Evolutionary conservation across 2,888 invertebrate genomes (phyloP), one percentile per base, ranked within the genome.

Genomic region (Eupithecia insigniata): DNA sequence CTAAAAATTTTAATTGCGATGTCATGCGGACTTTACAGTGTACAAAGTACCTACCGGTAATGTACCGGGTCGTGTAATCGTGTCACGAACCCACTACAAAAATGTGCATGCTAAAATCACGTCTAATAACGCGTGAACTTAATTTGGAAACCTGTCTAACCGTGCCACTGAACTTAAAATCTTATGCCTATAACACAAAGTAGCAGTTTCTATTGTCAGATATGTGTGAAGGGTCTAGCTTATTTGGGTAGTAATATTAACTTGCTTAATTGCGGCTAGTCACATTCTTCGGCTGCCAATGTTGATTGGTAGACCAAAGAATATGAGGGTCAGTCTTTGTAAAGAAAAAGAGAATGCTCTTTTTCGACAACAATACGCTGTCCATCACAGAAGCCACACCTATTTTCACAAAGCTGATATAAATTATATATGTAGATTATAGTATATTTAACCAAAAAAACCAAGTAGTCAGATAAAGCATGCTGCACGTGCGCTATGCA

Each of bases 231-330:
- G 78, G 82, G 72, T 83, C 85, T 76, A 51, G 69, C 69, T 78
- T 76, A 71, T 78, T 78, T 83, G 83, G 82, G 79, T 80, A 78
- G 79, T 79, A 80, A 79, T 81, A 82, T 75, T 79, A 82, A 79
- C 79, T 80, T 75, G 81, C 83, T 81, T 82, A 83, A 83, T 84
- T 80, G 80, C 79, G 77, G 76, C 80, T 79, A 81, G 83, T 82
- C 83, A 84, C 88, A 85, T 89, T 88, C 89, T 85, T 79, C 75
- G 80, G 82, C 83, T 84, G 78, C 87, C 82, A 78, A 76, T 75
- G 84, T 80, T 85, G 85, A 88, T 90, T 88, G 85, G 85, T 82
- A 84, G 84, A 76, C 77, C 77, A 81, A 80, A 84, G 83, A 84
- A n/a, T 5, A 62, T 30, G 34, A 86, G 87, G 89, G 88, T 90